Conservation (phyloP, 2,888 invertebrate species). For the Chaitophorus viminalis region DNA sequence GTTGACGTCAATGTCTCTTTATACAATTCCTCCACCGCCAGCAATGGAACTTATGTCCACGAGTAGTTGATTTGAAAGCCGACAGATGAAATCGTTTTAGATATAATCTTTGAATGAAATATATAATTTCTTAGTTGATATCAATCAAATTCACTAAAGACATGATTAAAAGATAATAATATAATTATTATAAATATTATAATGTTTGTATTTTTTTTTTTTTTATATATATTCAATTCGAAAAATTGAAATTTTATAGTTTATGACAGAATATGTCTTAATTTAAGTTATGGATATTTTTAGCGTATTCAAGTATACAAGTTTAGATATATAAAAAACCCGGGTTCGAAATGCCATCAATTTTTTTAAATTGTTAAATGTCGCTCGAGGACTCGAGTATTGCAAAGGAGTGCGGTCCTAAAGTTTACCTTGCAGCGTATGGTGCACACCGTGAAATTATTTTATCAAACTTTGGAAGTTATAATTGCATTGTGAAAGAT, state of each 20-base stretch:
- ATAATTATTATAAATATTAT: too few species aligned
- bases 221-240: background rate
- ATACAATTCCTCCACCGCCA: conserved; percentile 53
- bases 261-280: background rate
- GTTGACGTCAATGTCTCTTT: conserved; percentile 50
- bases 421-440: conserved; percentile 7
- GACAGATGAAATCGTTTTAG: background rate
- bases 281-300: background rate
- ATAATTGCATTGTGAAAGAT: conserved; percentile 2
- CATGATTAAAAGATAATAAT: background rate
- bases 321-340: background rate
- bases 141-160: background rate
- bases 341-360: background rate
- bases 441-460: conserved; percentile 13
- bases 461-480: conserved; percentile 28
- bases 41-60: conserved; percentile 49
- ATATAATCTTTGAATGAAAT: background rate
- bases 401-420: background rate
- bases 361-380: background rate
- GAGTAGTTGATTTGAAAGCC: conserved; percentile 22
- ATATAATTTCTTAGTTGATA: background rate
- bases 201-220: background rate
- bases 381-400: background rate
- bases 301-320: background rate
- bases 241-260: background rate